Conservation (phyloP, 2,113 vertebrate genomes). For the Pedionomus torquatus region DNA sequence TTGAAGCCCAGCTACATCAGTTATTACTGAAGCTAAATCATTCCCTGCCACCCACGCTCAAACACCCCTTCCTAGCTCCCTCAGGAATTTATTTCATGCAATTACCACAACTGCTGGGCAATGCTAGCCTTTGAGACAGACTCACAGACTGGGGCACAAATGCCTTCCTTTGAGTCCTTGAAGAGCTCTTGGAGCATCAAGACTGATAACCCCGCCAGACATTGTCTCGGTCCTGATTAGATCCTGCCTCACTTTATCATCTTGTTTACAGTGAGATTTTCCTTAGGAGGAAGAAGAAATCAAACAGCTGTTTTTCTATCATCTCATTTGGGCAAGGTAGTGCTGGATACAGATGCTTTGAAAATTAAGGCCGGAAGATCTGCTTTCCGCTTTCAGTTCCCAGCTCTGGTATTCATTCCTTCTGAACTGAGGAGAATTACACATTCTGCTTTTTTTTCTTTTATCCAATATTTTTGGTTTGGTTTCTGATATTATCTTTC, state of each 20-base stretch:
- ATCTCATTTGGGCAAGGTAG: constrained; percentile 15
- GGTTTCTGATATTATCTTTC: background rate
- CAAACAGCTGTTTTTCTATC: background rate
- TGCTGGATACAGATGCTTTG: background rate
- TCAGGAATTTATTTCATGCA: background rate
- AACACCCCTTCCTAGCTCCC: background rate
- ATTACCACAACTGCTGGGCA: background rate
- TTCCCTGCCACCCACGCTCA: background rate
- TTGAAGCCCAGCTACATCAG: background rate
- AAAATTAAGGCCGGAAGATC: background rate
- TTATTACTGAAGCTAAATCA: background rate
- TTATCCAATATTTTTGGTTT: background rate
- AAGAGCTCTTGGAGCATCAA: background rate
- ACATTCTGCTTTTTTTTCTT: background rate
- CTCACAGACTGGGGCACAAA: background rate
- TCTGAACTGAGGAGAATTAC: background rate
- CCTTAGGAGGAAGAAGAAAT: background rate
- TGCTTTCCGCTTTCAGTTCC: background rate
- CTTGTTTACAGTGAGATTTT: background rate
- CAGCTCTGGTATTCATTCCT: background rate
- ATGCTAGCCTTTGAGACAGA: background rate
- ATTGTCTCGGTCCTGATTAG: background rate
- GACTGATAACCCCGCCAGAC: background rate
- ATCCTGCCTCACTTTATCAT: background rate
- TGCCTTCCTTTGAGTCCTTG: background rate